Evolutionary conservation across 1,140 invertebrate species (phyloP).

Genomic region (Aphelinus atriplicis): DNA sequence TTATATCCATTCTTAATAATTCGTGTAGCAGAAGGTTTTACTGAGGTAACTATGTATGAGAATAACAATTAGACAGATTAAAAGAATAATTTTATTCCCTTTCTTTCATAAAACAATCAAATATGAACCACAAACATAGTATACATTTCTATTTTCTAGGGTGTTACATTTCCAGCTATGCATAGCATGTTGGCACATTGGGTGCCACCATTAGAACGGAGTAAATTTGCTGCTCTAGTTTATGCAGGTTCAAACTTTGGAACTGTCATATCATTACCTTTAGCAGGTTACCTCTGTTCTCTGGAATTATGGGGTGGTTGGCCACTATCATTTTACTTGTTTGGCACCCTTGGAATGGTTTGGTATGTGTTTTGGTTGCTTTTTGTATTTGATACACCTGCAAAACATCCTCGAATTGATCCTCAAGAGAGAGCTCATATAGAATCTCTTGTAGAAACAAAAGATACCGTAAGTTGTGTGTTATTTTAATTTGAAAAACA

Average conservation of each 20-base stretch:
- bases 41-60: conserved; percentile 71
- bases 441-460: conserved; percentile 65
- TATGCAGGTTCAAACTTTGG: conserved; percentile 81
- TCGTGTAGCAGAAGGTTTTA: conserved; percentile 85
- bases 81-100: too few species aligned
- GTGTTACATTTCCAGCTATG: conserved; percentile 86
- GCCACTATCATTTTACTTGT: conserved; percentile 83
- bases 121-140: not conserved
- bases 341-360: conserved; percentile 76
- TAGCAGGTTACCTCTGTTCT: conserved; percentile 79
- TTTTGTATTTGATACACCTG: conserved; percentile 80
- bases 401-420: conserved; percentile 82
- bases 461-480: conserved; percentile 49
- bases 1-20: conserved; percentile 79
- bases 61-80: not conserved
- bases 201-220: conserved; percentile 83
- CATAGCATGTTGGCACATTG: conserved; percentile 83
- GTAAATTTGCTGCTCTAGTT: conserved; percentile 82
- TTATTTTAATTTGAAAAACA: too few species aligned
- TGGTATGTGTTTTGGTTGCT: conserved; percentile 85
- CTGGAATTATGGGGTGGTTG: conserved; percentile 76
- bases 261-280: conserved; percentile 78
- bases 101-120: conserved; percentile 1
- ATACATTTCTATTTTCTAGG: conserved; percentile 62
- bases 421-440: conserved; percentile 75